phyloP scores from a whole-genome alignment of 2,888 invertebrate species.

The Serrognathus titanus region DNA sequence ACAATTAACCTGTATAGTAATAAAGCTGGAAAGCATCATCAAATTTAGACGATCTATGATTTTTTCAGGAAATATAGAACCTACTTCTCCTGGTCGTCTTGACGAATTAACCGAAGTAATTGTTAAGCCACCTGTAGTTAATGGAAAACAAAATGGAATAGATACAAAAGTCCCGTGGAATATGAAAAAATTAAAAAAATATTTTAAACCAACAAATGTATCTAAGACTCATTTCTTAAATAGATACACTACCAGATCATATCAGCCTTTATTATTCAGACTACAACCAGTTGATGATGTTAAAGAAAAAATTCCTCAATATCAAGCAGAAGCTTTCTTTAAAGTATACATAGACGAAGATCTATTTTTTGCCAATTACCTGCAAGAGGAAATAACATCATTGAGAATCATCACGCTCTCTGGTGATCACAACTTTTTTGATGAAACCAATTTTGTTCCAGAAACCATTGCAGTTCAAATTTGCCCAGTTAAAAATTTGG shows the following conservation, averaged over 20 bases:
- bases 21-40: no score
- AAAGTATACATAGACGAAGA: conserved; percentile 44
- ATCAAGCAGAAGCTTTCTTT: conserved; percentile 31
- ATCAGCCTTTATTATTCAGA: conserved; percentile 26
- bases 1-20: no score
- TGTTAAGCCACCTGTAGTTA: conserved; percentile 25
- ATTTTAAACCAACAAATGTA: conserved; percentile 6
- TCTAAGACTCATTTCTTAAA: conserved; percentile 7
- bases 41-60: no score
- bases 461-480: conserved; percentile 8
- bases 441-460: conserved; percentile 8
- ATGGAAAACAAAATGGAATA: conserved; percentile 13
- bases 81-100: conserved; percentile 55
- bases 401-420: no score
- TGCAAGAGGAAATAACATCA: not conserved
- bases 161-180: conserved; percentile 4
- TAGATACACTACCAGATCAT: conserved; percentile 16
- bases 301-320: conserved; percentile 10
- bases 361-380: conserved; percentile 28
- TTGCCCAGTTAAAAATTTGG: no score
- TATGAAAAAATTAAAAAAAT: conserved; percentile 9
- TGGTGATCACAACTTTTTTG: not conserved
- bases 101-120: conserved; percentile 57
- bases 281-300: conserved; percentile 27
- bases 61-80: conserved; percentile 52